Conservation (phyloP, 2,888 invertebrate species). For the Rhimphoctona megacephalus region DNA sequence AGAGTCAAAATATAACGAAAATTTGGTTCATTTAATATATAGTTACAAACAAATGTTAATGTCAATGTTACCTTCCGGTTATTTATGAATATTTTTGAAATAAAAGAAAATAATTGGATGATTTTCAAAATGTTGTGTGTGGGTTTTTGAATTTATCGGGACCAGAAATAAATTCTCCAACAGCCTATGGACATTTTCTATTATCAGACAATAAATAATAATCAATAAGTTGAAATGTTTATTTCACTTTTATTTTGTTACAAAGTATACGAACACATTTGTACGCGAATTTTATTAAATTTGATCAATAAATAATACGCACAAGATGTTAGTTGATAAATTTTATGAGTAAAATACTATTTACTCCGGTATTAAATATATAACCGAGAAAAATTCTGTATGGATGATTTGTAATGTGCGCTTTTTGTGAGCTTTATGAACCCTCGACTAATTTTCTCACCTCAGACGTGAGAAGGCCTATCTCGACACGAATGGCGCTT, state of each 20-base stretch:
- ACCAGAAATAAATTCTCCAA: no score
- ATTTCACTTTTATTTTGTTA: not conserved
- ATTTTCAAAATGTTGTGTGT: no score
- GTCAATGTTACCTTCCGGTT: no score
- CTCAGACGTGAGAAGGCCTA: conserved; percentile 2
- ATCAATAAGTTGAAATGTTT: not conserved
- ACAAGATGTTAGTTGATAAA: not conserved
- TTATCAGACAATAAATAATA: no score
- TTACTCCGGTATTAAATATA: not conserved
- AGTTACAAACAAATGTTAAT: no score
- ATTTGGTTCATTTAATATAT: no score
- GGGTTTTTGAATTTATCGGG: not conserved
- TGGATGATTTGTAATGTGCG: conserved; percentile 5
- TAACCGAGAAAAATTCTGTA: not conserved
- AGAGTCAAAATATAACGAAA: no score
- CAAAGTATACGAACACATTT: not conserved
- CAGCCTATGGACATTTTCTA: no score
- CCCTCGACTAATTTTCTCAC: conserved; percentile 43
- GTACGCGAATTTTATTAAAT: not conserved
- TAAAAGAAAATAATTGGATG: no score
- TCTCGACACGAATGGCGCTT: conserved; percentile 39
- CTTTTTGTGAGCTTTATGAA: conserved; percentile 21
- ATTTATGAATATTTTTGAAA: no score
- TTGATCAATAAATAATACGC: not conserved
- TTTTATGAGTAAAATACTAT: not conserved